A percentile compares a stretch with the other conserved stretches of the same genome.
These are phyloP conservation scores for Cyrtonyx montezumae DNA, from an alignment of 2,113 vertebrate genomes.

Conservation along the genomic window DNA sequence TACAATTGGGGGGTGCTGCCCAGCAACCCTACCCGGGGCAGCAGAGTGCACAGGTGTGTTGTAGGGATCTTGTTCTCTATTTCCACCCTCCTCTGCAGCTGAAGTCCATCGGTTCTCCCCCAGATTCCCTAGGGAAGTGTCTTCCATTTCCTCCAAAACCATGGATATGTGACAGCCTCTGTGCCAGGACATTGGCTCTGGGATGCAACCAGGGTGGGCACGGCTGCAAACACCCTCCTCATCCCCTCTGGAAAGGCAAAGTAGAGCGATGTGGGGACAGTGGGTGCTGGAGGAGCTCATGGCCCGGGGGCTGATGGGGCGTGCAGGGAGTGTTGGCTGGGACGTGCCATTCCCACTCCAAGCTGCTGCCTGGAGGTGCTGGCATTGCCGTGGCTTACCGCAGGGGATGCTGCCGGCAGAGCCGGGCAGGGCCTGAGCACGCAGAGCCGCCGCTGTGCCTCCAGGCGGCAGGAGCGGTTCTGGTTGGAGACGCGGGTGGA, in stretches of 20 bases:
- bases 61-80: background rate
- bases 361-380: background rate
- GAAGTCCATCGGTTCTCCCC: conserved; percentile 4
- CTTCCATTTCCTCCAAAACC: background rate
- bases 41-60: background rate
- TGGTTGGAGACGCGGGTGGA: conserved; percentile 89
- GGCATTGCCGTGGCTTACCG: conserved; percentile 21
- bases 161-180: background rate
- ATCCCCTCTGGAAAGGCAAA: conserved; percentile 61
- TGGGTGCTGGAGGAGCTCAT: accelerated
- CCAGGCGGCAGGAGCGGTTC: conserved; percentile 87
- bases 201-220: background rate
- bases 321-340: background rate
- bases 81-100: conserved; percentile 8
- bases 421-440: conserved; percentile 79
- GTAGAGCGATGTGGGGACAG: background rate
- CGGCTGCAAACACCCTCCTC: conserved; percentile 24
- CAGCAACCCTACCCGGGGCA: background rate
- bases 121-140: background rate
- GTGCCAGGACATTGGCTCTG: background rate
- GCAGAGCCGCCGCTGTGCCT: conserved; percentile 87
- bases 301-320: background rate
- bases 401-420: background rate
- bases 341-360: background rate
- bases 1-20: background rate